phyloP scores from a whole-genome alignment of 2,113 vertebrate genomes.

The Podilymbus podiceps region DNA sequence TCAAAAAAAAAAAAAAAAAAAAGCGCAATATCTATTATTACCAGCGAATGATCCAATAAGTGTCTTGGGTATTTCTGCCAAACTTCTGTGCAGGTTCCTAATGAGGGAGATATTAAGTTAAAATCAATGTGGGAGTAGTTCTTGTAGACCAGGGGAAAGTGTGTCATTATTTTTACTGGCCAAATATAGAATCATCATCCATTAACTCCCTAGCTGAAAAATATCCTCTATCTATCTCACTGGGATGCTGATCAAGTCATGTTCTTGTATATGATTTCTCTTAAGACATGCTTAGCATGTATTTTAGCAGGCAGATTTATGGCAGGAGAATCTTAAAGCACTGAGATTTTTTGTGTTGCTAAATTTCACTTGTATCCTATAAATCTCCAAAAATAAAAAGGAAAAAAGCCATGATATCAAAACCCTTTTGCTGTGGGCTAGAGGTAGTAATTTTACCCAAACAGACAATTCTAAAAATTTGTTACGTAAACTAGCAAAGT shows the following conservation, averaged over 20 bases:
- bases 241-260: slow-evolving; percentile 53
- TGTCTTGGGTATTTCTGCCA: slow-evolving; percentile 63
- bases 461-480: not conserved
- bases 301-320: slow-evolving; percentile 13
- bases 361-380: not conserved
- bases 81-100: slow-evolving; percentile 65
- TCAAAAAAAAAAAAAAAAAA: not conserved
- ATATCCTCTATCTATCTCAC: slow-evolving; percentile 45
- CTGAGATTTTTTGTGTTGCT: not conserved
- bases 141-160: slow-evolving; percentile 59
- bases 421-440: not conserved
- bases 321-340: not conserved
- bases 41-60: slow-evolving; percentile 47
- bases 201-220: slow-evolving; percentile 61
- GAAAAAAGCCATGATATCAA: not conserved
- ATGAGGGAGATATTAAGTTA: slow-evolving; percentile 69
- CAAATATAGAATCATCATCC: slow-evolving; percentile 66
- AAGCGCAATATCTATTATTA: slow-evolving; percentile 62
- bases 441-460: not conserved
- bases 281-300: slow-evolving; percentile 6
- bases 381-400: not conserved
- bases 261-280: slow-evolving; percentile 38
- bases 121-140: slow-evolving; percentile 72
- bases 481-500: not conserved
- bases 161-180: slow-evolving; percentile 65